Percentiles rank a stretch among this genome's conserved stretches.
These are phyloP conservation scores for Papilio xuthus DNA, from an alignment of 1,140 invertebrate genomes.

Conservation along the genomic window DNA sequence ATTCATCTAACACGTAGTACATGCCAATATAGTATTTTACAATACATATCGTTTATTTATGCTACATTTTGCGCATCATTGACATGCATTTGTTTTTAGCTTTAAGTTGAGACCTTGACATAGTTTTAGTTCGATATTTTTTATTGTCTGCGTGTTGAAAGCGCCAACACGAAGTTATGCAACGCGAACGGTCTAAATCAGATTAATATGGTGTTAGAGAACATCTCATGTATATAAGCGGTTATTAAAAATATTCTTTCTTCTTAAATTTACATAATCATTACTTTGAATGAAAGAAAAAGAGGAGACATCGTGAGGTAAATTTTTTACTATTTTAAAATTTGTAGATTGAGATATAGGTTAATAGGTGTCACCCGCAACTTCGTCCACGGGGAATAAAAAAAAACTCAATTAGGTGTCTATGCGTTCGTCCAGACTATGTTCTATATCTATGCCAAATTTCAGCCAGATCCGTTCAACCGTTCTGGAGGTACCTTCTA, in stretches of 20 bases:
- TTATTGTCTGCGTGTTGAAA: conserved; percentile 1
- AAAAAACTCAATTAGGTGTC: too few relatives aligned
- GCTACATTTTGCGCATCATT: not conserved
- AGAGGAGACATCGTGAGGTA: too few relatives aligned
- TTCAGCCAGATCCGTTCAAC: too few relatives aligned
- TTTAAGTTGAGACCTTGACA: not conserved
- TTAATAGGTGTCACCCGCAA: too few relatives aligned
- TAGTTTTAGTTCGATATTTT: not conserved
- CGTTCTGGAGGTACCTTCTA: too few relatives aligned
- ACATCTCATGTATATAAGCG: not conserved
- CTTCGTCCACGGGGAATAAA: too few relatives aligned
- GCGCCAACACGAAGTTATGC: not conserved
- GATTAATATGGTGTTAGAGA: not conserved
- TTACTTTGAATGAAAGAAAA: too few relatives aligned
- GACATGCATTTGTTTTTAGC: not conserved
- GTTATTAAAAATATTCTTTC: not conserved
- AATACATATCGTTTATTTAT: not conserved
- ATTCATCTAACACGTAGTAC: not conserved
- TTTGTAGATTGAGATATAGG: too few relatives aligned
- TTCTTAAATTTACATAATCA: not conserved
- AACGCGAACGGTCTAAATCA: not conserved
- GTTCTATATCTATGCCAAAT: too few relatives aligned
- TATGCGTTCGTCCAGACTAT: too few relatives aligned
- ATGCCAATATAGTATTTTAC: not conserved
- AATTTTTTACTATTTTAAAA: too few relatives aligned